phyloP scores from a whole-genome alignment of 2,113 vertebrate species.

The Catharus fuscescens region DNA sequence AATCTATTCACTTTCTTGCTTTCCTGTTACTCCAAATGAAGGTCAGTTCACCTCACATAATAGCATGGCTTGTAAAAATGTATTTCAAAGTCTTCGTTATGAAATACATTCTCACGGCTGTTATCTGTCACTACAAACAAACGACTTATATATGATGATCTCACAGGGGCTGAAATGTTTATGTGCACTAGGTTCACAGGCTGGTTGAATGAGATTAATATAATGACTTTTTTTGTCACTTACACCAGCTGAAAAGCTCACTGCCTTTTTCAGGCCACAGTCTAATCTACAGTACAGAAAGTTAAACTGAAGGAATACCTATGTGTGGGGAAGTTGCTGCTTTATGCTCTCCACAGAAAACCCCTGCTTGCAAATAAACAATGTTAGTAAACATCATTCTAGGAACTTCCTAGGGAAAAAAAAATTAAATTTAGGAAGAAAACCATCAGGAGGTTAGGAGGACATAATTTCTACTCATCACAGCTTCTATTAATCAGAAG shows the following conservation, averaged over 20 bases:
- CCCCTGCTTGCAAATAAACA: neutral
- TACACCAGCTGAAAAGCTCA: neutral
- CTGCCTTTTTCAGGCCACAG: neutral
- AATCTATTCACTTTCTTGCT: neutral
- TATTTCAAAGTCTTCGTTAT: neutral
- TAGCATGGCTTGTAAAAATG: neutral
- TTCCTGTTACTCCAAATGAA: neutral
- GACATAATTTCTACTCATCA: neutral
- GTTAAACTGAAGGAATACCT: neutral
- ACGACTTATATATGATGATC: neutral
- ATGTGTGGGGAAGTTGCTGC: neutral
- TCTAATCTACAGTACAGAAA: neutral
- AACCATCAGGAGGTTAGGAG: neutral
- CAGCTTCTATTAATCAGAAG: neutral
- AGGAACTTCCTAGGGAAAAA: neutral
- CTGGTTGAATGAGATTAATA: neutral
- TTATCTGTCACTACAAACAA: neutral
- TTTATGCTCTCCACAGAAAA: neutral
- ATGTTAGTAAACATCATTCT: neutral
- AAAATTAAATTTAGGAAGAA: neutral
- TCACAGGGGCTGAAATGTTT: neutral
- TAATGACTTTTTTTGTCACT: neutral
- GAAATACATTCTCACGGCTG: neutral
- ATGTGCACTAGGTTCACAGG: neutral
- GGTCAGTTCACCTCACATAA: neutral